phyloP scores from a whole-genome alignment of 2,797 vertebrate genomes.

The Coregonus suidteri region DNA sequence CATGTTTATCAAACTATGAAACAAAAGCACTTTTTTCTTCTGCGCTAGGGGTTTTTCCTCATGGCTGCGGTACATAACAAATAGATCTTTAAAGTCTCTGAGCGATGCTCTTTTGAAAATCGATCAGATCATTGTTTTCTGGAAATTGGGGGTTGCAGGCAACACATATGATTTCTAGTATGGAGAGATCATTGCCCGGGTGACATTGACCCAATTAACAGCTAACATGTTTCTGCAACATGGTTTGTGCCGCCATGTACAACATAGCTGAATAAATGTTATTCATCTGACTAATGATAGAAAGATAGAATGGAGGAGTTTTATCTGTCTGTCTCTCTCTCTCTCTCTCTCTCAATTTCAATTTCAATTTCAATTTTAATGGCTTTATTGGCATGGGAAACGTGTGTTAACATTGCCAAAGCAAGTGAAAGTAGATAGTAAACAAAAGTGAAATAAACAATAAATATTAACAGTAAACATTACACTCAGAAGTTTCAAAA shows the following conservation, averaged over 20 bases:
- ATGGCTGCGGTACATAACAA: slow-evolving; percentile 17
- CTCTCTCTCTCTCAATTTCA: no score
- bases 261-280: background rate
- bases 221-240: background rate
- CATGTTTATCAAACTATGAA: background rate
- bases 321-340: no score
- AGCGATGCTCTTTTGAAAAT: slow-evolving; percentile 19
- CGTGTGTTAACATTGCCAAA: no score
- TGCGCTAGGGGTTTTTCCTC: background rate
- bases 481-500: no score
- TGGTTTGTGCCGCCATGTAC: background rate
- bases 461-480: no score
- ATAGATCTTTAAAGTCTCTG: slow-evolving; percentile 22
- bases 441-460: no score
- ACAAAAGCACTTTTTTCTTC: background rate
- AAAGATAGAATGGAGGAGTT: no score
- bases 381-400: no score
- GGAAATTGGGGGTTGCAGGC: background rate
- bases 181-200: background rate
- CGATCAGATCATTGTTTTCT: slow-evolving; percentile 12
- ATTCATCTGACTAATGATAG: no score
- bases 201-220: slow-evolving; percentile 26
- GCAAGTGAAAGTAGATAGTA: no score
- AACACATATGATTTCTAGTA: background rate
- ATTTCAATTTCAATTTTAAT: no score